Evolutionary conservation across 2,797 vertebrate species (phyloP).

Genomic region (Ctenopoma multispine): DNA sequence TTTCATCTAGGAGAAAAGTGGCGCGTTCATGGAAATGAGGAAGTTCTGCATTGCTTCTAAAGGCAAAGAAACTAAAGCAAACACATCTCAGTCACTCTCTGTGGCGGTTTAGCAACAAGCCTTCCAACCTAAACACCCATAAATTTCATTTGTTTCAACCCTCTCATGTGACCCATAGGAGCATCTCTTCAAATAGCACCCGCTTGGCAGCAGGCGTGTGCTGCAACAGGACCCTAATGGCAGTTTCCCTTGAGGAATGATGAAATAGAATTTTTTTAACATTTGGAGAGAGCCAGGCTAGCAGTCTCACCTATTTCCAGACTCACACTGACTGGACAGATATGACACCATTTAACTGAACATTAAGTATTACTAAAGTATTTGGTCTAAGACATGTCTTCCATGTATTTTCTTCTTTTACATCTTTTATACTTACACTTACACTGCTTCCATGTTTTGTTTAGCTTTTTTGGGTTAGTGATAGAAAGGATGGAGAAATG

Average conservation of each 20-base stretch:
- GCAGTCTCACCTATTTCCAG: neutral
- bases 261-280: neutral
- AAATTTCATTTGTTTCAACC: too few relatives aligned
- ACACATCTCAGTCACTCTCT: too few relatives aligned
- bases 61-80: too few relatives aligned
- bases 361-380: too few relatives aligned
- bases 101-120: too few relatives aligned
- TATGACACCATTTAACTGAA: neutral
- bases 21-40: neutral
- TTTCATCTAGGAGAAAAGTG: neutral
- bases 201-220: too few relatives aligned
- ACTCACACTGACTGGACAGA: neutral
- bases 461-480: neutral
- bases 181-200: too few relatives aligned
- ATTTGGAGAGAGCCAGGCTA: neutral
- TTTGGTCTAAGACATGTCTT: neutral
- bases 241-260: too few relatives aligned
- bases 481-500: conserved; percentile 18
- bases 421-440: conserved; percentile 11
- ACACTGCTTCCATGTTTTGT: neutral
- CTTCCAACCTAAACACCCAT: too few relatives aligned
- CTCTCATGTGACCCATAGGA: too few relatives aligned
- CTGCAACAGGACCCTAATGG: too few relatives aligned
- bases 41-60: too few relatives aligned
- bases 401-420: neutral